Evolutionary conservation across 2,888 invertebrate species (phyloP).

Genomic region (Lottia scabra): DNA sequence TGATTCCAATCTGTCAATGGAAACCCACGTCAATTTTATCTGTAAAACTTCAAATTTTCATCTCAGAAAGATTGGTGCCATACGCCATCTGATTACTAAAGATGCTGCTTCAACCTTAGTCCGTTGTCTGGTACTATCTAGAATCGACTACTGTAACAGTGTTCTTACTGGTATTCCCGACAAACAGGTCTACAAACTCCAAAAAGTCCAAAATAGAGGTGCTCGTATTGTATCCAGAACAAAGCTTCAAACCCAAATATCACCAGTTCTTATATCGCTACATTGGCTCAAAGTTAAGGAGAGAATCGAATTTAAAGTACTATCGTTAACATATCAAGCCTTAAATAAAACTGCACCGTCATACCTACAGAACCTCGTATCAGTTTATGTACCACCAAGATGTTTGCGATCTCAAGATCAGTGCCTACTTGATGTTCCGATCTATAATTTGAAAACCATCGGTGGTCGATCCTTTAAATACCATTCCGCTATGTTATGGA

Average conservation of each 20-base stretch:
- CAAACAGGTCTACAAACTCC: no score
- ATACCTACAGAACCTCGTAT: background rate
- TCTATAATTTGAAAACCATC: background rate
- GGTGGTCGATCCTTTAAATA: background rate
- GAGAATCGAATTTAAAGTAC: background rate
- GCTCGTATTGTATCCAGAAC: no score
- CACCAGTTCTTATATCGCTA: no score
- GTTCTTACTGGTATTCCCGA: background rate
- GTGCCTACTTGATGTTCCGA: background rate
- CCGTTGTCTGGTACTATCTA: background rate
- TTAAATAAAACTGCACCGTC: background rate
- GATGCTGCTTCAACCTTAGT: no score
- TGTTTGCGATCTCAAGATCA: background rate
- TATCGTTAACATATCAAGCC: background rate
- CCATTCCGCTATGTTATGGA: background rate
- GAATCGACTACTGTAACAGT: background rate
- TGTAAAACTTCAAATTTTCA: no score
- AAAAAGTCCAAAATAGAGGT: no score
- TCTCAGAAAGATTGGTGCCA: no score
- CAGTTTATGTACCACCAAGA: background rate
- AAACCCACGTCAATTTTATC: constrained; percentile 17
- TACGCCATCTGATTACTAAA: no score
- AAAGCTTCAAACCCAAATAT: no score
- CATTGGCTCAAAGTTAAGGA: background rate
- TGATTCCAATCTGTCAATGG: constrained; percentile 18